Percentiles rank a stretch among this genome's conserved stretches.
These are phyloP conservation scores for Brachyhypopomus gauderio DNA, from an alignment of 2,113 vertebrate species.

Conservation along the genomic window DNA sequence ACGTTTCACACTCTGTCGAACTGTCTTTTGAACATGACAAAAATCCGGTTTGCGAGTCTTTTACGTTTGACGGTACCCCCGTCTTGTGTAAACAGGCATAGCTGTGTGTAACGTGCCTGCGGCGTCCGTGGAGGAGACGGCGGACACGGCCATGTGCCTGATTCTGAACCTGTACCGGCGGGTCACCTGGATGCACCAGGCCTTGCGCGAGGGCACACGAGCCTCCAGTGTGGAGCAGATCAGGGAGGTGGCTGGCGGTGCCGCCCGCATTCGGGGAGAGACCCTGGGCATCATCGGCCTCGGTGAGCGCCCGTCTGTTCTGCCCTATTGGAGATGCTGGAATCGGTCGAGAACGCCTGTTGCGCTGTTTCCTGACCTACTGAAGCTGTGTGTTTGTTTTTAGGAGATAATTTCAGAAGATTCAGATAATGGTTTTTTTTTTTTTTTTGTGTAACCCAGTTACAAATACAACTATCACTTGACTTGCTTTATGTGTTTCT, in stretches of 20 bases:
- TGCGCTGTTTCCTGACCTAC: no score
- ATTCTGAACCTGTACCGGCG: slow-evolving; percentile 83
- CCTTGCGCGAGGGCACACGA: slow-evolving; percentile 81
- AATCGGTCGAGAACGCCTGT: neutral
- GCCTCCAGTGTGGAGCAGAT: slow-evolving; percentile 81
- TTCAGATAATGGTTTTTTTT: no score
- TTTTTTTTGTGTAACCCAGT: no score
- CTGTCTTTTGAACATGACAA: no score
- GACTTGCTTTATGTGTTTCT: no score
- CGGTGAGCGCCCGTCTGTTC: slow-evolving; percentile 64
- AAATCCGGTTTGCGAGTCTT: no score
- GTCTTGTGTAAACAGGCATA: slow-evolving; percentile 70
- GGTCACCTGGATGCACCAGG: slow-evolving; percentile 83
- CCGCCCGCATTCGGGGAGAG: slow-evolving; percentile 82
- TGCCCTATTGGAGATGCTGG: no score
- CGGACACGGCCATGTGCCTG: slow-evolving; percentile 81
- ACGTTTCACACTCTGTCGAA: no score
- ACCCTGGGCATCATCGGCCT: slow-evolving; percentile 85
- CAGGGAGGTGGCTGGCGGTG: slow-evolving; percentile 82
- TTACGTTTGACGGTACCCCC: no score
- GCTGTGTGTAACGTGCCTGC: slow-evolving; percentile 83
- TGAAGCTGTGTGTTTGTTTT: no score
- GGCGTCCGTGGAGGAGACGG: slow-evolving; percentile 83
- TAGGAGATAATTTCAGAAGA: no score
- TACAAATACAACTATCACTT: no score